phyloP scores from a whole-genome alignment of 2,113 vertebrate genomes.

The Clarias batrachus region DNA sequence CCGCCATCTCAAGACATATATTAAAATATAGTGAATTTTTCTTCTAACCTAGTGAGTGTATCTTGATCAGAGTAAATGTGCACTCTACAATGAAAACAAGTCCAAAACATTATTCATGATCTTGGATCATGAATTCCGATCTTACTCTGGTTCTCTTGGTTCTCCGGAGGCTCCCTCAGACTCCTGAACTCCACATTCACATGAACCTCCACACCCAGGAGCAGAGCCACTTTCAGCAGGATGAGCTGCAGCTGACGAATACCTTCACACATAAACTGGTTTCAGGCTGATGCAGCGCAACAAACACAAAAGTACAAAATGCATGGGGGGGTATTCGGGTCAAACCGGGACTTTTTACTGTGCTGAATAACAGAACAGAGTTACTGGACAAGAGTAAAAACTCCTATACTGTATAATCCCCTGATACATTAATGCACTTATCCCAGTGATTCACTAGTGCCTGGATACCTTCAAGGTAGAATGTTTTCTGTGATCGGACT shows the following conservation, averaged over 20 bases:
- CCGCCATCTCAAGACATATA: background rate
- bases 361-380: too few relatives aligned
- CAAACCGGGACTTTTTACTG: too few relatives aligned
- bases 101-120: background rate
- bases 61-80: too few relatives aligned
- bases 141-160: conserved; percentile 83
- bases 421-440: too few relatives aligned
- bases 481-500: too few relatives aligned
- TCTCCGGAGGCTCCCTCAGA: conserved; percentile 82
- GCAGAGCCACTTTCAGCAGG: conserved; percentile 89
- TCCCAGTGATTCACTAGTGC: too few relatives aligned
- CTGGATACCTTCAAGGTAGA: too few relatives aligned
- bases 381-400: too few relatives aligned
- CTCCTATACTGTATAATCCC: too few relatives aligned
- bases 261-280: conserved; percentile 68
- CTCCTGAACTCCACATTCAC: conserved; percentile 91
- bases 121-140: conserved; percentile 17
- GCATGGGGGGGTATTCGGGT: too few relatives aligned
- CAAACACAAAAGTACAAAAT: background rate
- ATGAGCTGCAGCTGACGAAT: conserved; percentile 95
- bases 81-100: background rate
- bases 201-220: conserved; percentile 92
- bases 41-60: background rate
- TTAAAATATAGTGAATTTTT: background rate
- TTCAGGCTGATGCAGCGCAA: background rate